Evolutionary conservation across 2,888 invertebrate genomes (phyloP), one percentile per base, ranked within the genome.

Genomic region (Drosophila putrida): DNA sequence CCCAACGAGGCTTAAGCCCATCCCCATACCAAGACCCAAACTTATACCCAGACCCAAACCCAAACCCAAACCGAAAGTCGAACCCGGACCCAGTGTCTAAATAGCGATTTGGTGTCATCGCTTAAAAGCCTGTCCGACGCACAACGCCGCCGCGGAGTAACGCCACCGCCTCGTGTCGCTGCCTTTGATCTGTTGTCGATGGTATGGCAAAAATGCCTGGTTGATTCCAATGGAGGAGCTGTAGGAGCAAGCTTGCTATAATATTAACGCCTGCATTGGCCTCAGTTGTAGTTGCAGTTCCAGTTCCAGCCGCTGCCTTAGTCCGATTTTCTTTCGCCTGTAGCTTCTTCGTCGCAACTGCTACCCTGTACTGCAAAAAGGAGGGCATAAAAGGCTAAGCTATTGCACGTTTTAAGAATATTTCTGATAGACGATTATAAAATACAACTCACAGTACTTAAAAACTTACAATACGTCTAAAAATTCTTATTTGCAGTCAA

Each of bases 41-140:
- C 39, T 36, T 36, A 11, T 10, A 5, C 36, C 27, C 27, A 4
- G 25, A 9, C 15, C 11, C 47, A 27, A 38, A 10, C 44, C 35
- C 31, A 13, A 15, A 15, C 15, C 54, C 54, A 10, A 27, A 6
- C 38, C 20, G 15, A 4, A 35, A 35, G 9, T 8, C 49, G 33
- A 31, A 11, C 51, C 41, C 35, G 31, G 47, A 38, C 47, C 62
- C 83, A 86, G 86, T 80, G 86, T 85, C 91, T 90, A 91, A 91
- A 91, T 91, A 92, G 91, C 92, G 90, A 91, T 92, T 91, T 90
- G 91, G 91, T 91, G 91, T 91, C 91, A 90, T 90, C 90, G 88
- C 90, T 90, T 92, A 92, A 91, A 91, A 91, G 91, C 91, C 91
- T 91, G 91, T 89, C 89, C 90, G 66, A 73, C 81, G 75, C 81